Conservation (phyloP, 2,113 vertebrate species). For the Spea multiplicata region DNA sequence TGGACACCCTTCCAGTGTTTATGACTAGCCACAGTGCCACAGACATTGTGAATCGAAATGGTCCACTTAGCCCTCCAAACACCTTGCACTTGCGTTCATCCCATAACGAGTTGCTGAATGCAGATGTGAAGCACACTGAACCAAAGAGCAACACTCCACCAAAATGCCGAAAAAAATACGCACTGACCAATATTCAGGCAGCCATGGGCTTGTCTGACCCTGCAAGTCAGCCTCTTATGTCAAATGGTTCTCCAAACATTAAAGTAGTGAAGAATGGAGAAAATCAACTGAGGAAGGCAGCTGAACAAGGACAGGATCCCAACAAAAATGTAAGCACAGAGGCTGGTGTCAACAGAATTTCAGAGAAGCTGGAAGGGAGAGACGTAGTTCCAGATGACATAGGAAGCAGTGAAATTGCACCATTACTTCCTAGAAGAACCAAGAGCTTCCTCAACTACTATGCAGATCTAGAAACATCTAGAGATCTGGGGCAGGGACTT, state of each 20-base stretch:
- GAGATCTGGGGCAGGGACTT: conserved; percentile 61
- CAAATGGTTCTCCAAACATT: conserved; percentile 81
- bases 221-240: conserved; percentile 67
- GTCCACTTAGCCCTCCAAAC: conserved; percentile 75
- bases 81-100: conserved; percentile 90
- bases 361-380: conserved; percentile 83
- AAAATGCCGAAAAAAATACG: conserved; percentile 88
- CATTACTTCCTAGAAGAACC: conserved; percentile 75
- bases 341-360: conserved; percentile 64
- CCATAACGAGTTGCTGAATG: conserved; percentile 88
- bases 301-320: conserved; percentile 80
- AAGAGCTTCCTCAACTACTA: conserved; percentile 94
- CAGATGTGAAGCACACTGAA: conserved; percentile 82
- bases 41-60: conserved; percentile 78
- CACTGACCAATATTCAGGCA: conserved; percentile 83
- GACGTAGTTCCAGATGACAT: conserved; percentile 68
- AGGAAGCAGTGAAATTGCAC: conserved; percentile 63
- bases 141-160: conserved; percentile 79
- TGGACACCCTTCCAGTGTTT: conserved; percentile 80
- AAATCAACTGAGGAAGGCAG: conserved; percentile 91
- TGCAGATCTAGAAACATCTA: conserved; percentile 75
- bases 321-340: conserved; percentile 74
- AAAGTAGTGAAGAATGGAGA: conserved; percentile 96
- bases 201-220: conserved; percentile 87
- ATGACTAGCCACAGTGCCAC: conserved; percentile 78